Base-by-base conservation (phyloP, 2,797 vertebrate genomes). In the Malurus splendens region DNA sequence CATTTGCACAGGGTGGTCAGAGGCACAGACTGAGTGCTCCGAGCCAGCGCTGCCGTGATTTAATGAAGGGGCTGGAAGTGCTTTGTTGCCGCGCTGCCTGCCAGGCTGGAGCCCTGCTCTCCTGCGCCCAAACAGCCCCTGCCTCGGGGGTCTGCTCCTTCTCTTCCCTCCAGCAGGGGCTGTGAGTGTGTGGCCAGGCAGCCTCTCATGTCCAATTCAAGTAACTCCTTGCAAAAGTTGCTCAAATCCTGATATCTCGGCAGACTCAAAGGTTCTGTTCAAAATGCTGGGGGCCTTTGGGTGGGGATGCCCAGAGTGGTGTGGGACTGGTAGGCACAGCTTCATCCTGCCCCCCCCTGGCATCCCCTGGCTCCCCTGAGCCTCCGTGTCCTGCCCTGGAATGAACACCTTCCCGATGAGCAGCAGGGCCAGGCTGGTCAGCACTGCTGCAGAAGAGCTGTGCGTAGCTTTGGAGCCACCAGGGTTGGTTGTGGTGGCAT, bases 101-200 rank as follows among this genome's bases (percentile, higher is more conserved):
- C 23, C 61, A 51, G 18, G 23, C 70, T 42, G 48, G 16, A 76
- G 61, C 5, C 1, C n/a, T 50, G 64, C 47, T 55, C 38, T 48
- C 22, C 30, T 70, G 38, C 22, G 18, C 67, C 25, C 47, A 14
- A 20, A 25, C 6, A 7, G 12, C 45, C 50, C 44, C 60, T 48
- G 20, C 7, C 75, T 19, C 0, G 5, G 28, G 55, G 30, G 9
- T 38, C 6, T 72, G 62, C 33, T 4, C 32, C 28, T 33, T 33
- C 42, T 72, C 16, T 47, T 27, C 28, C 25, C 60, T 80, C 50
- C 3, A 9, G 44, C 0, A 0, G 27, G 48, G 28, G 36, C 44
- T 59, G 47, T 0, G 4, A 17, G 47, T 0, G 0, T 28, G 47
- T 12, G 47, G 3, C 56, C 9, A n/a, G 68, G 41, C 68, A 71